These are phyloP conservation scores for Tupaia tana DNA, from an alignment of 2,113 vertebrate genomes.

Conservation along the genomic window DNA sequence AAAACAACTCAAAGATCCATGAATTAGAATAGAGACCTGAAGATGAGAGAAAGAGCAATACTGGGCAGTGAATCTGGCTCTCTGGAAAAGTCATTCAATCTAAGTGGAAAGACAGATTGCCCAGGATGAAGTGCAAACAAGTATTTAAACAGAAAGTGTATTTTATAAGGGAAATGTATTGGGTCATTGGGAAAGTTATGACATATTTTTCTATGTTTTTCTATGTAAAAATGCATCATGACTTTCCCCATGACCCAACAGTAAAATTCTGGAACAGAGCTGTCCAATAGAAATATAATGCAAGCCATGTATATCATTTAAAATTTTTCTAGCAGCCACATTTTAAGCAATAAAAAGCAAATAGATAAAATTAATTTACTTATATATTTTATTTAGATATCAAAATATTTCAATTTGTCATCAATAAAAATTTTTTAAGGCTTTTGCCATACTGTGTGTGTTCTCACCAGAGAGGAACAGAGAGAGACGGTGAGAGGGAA, in stretches of 20 bases:
- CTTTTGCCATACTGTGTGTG: too few species aligned
- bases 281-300: background rate
- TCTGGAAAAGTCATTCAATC: constrained; percentile 31
- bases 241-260: too few species aligned
- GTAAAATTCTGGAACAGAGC: background rate
- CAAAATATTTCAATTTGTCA: background rate
- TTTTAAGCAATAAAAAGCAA: constrained; percentile 42
- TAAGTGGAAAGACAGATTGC: background rate
- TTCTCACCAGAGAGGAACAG: too few species aligned
- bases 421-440: background rate
- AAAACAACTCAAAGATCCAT: background rate
- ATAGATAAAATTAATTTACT: constrained; percentile 2
- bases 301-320: background rate
- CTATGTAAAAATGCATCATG: too few species aligned
- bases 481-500: too few species aligned
- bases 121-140: background rate
- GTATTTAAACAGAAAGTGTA: background rate
- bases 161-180: constrained; percentile 1
- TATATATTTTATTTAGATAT: constrained; percentile 13
- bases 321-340: background rate
- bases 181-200: too few species aligned
- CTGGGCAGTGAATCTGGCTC: background rate
- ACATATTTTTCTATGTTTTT: too few species aligned
- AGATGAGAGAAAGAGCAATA: constrained; percentile 1
- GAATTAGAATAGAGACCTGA: background rate